A percentile compares a stretch with the other conserved stretches of the same genome.
Evolutionary conservation across 2,797 vertebrate genomes (phyloP).

Genomic region (Propithecus deckenii): DNA sequence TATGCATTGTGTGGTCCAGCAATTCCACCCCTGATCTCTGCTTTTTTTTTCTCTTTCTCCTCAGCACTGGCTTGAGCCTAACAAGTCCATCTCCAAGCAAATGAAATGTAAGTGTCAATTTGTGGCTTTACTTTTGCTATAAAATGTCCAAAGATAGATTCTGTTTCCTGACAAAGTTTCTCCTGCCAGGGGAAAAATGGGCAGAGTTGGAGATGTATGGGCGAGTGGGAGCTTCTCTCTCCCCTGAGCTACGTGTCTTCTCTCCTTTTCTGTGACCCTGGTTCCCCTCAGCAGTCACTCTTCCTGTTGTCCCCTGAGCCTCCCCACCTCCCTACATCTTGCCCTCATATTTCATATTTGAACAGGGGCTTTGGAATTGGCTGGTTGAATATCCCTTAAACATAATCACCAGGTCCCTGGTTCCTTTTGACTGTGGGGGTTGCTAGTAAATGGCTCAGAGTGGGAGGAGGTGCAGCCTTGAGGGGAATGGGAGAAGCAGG

Average conservation of each 20-base stretch:
- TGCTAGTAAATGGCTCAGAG: background rate
- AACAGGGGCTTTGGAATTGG: background rate
- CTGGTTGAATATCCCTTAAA: background rate
- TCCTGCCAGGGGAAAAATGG: background rate
- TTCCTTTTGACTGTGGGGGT: background rate
- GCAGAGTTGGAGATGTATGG: background rate
- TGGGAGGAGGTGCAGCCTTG: background rate
- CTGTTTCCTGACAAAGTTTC: background rate
- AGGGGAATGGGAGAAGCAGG: background rate
- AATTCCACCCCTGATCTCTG: constrained; percentile 71
- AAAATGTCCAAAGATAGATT: constrained; percentile 29
- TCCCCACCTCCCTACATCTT: background rate
- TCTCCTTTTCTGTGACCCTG: background rate
- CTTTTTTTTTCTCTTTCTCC: constrained; percentile 73
- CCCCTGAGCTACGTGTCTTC: background rate
- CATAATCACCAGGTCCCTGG: background rate
- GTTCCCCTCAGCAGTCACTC: background rate
- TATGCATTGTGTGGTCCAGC: background rate
- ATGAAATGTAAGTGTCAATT: constrained; percentile 96
- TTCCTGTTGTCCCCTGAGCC: background rate
- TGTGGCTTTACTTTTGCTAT: constrained; percentile 27
- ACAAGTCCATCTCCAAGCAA: constrained; percentile 95
- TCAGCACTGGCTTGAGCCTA: constrained; percentile 98
- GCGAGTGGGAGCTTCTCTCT: background rate
- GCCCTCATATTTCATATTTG: background rate